Evolutionary conservation across 1,140 invertebrate genomes (phyloP).

Genomic region (Ostrea denselamellosa): DNA sequence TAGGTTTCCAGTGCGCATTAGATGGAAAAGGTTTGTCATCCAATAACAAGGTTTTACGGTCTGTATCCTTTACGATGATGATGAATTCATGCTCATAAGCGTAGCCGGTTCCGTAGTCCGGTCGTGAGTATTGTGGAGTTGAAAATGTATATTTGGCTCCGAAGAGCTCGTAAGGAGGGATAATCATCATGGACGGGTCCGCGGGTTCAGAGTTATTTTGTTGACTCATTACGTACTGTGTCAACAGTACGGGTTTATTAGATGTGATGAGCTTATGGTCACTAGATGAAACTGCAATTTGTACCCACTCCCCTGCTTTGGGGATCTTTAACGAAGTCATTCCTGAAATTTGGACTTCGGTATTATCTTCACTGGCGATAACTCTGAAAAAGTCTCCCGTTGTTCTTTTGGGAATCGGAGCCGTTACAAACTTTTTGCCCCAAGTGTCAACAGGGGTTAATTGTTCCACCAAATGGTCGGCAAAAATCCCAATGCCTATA

Average conservation of each 20-base stretch:
- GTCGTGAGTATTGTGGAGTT: conserved; percentile 60
- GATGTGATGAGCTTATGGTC: conserved; percentile 28
- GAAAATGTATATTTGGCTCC: conserved; percentile 67
- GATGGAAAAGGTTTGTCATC: conserved; percentile 52
- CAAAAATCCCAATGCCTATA: conserved; percentile 47
- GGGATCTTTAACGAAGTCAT: conserved; percentile 19
- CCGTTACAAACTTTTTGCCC: conserved; percentile 66
- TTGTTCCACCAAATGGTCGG: conserved; percentile 71
- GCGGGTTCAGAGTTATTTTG: conserved; percentile 46
- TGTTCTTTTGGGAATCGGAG: conserved; percentile 62
- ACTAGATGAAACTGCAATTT: conserved; percentile 41
- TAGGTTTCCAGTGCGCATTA: conserved; percentile 47
- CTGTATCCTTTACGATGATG: conserved; percentile 59
- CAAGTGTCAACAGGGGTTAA: conserved; percentile 67
- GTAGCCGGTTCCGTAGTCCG: conserved; percentile 48
- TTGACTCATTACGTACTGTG: conserved; percentile 52
- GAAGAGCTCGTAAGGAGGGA: conserved; percentile 64
- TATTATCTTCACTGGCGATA: conserved; percentile 62
- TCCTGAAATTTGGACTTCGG: conserved; percentile 42
- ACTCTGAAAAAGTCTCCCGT: conserved; percentile 65
- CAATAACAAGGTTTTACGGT: conserved; percentile 54
- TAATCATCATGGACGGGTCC: conserved; percentile 66
- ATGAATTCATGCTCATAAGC: conserved; percentile 61
- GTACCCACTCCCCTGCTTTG: conserved; percentile 29
- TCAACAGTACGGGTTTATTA: conserved; percentile 45